Evolutionary conservation across 2,113 vertebrate genomes (phyloP).

Genomic region (Eulemur rufifrons): DNA sequence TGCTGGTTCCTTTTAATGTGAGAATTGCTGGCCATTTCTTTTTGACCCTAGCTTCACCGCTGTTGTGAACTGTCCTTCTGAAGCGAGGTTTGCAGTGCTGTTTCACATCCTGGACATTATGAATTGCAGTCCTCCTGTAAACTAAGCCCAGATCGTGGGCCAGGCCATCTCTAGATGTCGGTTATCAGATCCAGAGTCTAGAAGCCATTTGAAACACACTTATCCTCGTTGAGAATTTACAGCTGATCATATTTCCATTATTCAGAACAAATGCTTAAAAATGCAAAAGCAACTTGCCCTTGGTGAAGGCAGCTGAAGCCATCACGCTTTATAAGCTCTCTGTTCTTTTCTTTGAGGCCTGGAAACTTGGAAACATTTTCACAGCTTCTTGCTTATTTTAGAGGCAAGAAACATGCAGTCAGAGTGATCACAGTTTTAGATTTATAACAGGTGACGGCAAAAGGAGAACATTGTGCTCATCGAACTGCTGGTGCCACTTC

Average conservation of each 20-base stretch:
- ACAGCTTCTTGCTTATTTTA: constrained; percentile 76
- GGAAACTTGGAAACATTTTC: constrained; percentile 68
- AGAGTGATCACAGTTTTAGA: constrained; percentile 65
- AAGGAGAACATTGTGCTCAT: constrained; percentile 40
- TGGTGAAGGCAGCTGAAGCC: not conserved
- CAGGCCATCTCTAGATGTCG: not conserved
- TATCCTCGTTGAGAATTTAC: not conserved
- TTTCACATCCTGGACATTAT: constrained; percentile 10
- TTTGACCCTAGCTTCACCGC: not conserved
- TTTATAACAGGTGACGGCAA: constrained; percentile 69
- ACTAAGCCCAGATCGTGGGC: not conserved
- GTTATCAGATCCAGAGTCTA: not conserved
- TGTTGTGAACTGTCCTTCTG: not conserved
- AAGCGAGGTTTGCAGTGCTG: not conserved
- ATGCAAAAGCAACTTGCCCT: not conserved
- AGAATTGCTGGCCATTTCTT: not conserved
- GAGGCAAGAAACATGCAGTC: constrained; percentile 64
- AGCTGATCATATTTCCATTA: not conserved
- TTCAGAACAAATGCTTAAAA: constrained; percentile 17
- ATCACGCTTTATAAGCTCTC: not conserved
- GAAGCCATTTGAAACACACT: not conserved
- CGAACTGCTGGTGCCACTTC: not conserved
- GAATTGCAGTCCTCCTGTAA: constrained; percentile 1
- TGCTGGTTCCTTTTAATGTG: not conserved
- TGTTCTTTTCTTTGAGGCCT: constrained; percentile 31